phyloP scores from a whole-genome alignment of 2,888 invertebrate species.

The Protodeltote pygarga region DNA sequence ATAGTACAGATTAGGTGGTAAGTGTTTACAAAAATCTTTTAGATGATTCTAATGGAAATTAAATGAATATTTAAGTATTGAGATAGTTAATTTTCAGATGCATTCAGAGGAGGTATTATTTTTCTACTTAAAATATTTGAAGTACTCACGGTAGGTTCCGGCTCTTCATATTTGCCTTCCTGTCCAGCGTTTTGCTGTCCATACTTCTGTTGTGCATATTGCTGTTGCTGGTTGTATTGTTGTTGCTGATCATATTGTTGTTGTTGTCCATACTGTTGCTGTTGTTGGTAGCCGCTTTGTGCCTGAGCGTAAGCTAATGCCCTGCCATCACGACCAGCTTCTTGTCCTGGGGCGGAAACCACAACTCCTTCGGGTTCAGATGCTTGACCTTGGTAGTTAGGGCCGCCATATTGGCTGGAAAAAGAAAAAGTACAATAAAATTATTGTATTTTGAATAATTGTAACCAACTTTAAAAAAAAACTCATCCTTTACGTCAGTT shows the following conservation, averaged over 20 bases:
- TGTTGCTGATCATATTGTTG: constrained; percentile 13
- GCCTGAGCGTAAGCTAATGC: constrained; percentile 45
- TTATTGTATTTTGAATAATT: no score
- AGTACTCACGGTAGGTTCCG: constrained; percentile 77
- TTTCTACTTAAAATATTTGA: background rate
- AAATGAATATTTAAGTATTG: no score
- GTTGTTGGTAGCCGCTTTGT: constrained; percentile 33
- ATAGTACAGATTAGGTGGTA: no score
- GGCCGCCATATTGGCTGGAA: constrained; percentile 30
- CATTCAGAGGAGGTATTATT: no score
- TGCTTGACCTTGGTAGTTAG: constrained; percentile 47
- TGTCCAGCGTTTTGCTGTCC: constrained; percentile 23
- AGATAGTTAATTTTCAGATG: no score
- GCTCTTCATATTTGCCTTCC: constrained; percentile 56
- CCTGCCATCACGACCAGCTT: constrained; percentile 54
- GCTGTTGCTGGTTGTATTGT: constrained; percentile 31
- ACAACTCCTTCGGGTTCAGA: constrained; percentile 32
- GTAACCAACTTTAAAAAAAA: no score
- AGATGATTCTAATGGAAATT: no score
- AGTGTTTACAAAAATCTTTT: no score
- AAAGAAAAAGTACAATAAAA: background rate
- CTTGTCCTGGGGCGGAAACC: constrained; percentile 35
- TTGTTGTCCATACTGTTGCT: constrained; percentile 36
- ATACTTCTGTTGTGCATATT: constrained; percentile 35
- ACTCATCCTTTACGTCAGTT: no score